Evolutionary conservation across 2,797 vertebrate species (phyloP), one percentile per base, ranked within the genome.

Genomic region (Brachyrhaphis roseni): DNA sequence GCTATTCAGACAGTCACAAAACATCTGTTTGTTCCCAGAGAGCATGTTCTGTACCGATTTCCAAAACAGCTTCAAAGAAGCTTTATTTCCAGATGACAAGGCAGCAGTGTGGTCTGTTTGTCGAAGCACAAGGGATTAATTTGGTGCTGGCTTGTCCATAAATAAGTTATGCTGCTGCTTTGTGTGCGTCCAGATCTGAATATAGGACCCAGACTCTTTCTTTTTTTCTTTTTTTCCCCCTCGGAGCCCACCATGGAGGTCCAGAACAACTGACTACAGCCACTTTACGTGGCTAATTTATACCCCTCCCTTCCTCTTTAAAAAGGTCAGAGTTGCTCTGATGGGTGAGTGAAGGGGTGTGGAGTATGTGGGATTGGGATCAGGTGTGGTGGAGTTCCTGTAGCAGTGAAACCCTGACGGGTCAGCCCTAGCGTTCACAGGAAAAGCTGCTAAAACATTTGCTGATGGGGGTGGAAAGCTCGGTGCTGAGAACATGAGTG

Each of bases 271-370:
- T 39, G 45, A 86, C 87, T 90, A 84, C 51, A 85, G 84, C 20
- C 57, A 76, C 80, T 91, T 91, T 86, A 86, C 78, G 51, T 47
- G 28, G 72, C 81, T 88, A 91, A 94, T 94, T 94, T 94, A 94
- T 90, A 76, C 82, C 81, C 85, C 70, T 89, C 78, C 85, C 74
- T 87, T 66, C 85, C 81, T 88, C 87, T 93, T 93, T 88, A 93
- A 91, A 71, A 93, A 88, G 43, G 41, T 88, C 84, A 81, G 82
- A 79, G 86, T 82, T 85, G 85, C 84, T 47, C 1, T 73, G 82
- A 77, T 77, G 84, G 83, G 84, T 86, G 82, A 78, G 78, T 62
- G 41, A 82, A 51, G n/a, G 74, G 78, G 73, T 84, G 88, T 74
- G 57, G 64, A 53, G 82, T 34, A 28, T n/a, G 72, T 82, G 64